Conservation (phyloP, 2,888 invertebrate genomes). For the Buathra laborator region DNA sequence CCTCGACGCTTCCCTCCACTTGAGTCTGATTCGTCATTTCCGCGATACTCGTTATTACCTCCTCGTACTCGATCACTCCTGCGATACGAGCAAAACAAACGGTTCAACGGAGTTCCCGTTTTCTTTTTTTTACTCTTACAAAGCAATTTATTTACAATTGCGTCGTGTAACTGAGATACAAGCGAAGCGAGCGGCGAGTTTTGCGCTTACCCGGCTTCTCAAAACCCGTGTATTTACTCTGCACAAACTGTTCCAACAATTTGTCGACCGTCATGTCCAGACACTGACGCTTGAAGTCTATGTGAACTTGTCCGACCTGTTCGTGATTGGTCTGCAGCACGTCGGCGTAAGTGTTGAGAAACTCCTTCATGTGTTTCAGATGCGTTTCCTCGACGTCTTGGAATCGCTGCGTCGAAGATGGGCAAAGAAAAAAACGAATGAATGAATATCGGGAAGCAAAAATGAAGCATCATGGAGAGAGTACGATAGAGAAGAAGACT, state of each 20-base stretch:
- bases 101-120: not conserved
- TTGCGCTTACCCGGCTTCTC: slow-evolving; percentile 93
- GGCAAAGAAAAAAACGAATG: slow-evolving; percentile 53
- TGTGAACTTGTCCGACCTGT: slow-evolving; percentile 95
- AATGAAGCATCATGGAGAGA: not conserved
- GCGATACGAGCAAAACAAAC: slow-evolving; percentile 25
- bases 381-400: slow-evolving; percentile 98
- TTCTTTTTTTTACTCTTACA: not conserved
- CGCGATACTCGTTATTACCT: slow-evolving; percentile 81
- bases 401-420: slow-evolving; percentile 88
- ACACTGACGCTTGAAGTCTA: slow-evolving; percentile 96
- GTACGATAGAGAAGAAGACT: slow-evolving; percentile 44
- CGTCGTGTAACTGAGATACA: not conserved
- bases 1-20: slow-evolving; percentile 73
- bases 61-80: slow-evolving; percentile 84
- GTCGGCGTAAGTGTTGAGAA: slow-evolving; percentile 95
- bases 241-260: slow-evolving; percentile 95
- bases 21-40: slow-evolving; percentile 80
- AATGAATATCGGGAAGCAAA: not conserved
- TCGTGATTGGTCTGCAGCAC: slow-evolving; percentile 96
- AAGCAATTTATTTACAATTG: not conserved
- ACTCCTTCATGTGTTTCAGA: slow-evolving; percentile 97
- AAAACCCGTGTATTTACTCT: slow-evolving; percentile 96
- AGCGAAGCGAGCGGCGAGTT: not conserved
- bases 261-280: slow-evolving; percentile 97